Evolutionary conservation across 64 coral and sea anemone genomes (phyloP), one percentile per base, ranked within the genome.

Genomic region (Dendronephthya gigantea): DNA sequence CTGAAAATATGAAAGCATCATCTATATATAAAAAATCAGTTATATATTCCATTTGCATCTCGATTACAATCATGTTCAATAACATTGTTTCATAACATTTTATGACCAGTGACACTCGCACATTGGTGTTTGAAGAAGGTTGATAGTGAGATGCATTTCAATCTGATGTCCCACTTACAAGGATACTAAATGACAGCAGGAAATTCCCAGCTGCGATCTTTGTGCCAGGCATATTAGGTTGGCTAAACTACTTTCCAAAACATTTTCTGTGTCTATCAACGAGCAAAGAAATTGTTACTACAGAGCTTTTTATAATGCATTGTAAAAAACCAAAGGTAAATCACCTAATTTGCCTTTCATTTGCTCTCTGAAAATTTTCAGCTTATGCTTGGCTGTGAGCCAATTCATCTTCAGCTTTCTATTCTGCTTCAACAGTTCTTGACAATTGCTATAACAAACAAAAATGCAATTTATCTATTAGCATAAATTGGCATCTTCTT

Each of bases 51-150:
- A 25, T 25, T 19, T 70, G 29, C 17, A 31, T 70, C 17, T 19
- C 29, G 23, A 70, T 70, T 31, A 70, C 66, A 25, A 31, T 31
- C 29, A 70, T 25, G 19, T 70, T 70, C 29, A 25, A 19, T n/a
- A 70, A 70, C n/a, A n/a, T n/a, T n/a, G n/a, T n/a, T n/a, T n/a
- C n/a, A n/a, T n/a, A n/a, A n/a, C 25, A 70, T 31, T 70, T 25
- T 31, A 25, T 70, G 66, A 70, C 29, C 66, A 70, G 66, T 70
- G 66, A 70, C 66, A 70, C 66, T 70, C 29, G 25, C 66, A 70
- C n/a, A n/a, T n/a, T n/a, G n/a, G n/a, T n/a, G n/a, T n/a, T n/a
- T n/a, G n/a, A n/a, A n/a, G n/a, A n/a, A n/a, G n/a, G n/a, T n/a
- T n/a, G n/a, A n/a, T n/a, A n/a, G n/a, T n/a, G n/a, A n/a, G n/a